These are phyloP conservation scores for Octodon degus DNA, from an alignment of 2,113 vertebrate species.

Conservation along the genomic window DNA sequence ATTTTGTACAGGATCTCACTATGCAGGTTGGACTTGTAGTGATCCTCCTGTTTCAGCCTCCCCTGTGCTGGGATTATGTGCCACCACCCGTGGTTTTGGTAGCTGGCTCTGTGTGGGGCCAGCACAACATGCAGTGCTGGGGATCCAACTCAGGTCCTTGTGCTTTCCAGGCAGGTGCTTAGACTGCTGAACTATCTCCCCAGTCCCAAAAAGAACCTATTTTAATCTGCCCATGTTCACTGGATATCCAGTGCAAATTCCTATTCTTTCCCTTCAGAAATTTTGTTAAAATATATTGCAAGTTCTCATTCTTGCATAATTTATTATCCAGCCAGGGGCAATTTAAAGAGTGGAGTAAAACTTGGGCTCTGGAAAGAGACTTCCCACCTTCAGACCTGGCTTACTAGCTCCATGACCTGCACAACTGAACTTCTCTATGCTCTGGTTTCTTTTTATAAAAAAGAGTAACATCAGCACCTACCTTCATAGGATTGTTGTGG, in stretches of 20 bases:
- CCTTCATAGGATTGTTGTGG: background rate
- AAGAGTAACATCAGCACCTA: background rate
- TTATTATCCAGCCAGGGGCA: background rate
- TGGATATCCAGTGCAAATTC: background rate
- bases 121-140: too few relatives aligned
- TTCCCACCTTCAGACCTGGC: background rate
- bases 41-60: too few relatives aligned
- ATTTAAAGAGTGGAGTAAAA: background rate
- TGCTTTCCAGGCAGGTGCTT: too few relatives aligned
- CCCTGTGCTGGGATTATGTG: too few relatives aligned
- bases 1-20: too few relatives aligned
- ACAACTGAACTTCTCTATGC: background rate
- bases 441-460: background rate
- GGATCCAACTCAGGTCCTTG: too few relatives aligned
- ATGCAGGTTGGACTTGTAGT: too few relatives aligned
- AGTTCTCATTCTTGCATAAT: background rate
- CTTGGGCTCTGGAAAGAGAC: background rate
- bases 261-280: background rate
- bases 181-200: too few relatives aligned
- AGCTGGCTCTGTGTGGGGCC: too few relatives aligned
- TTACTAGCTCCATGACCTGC: background rate
- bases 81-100: too few relatives aligned
- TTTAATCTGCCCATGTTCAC: background rate
- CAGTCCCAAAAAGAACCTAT: background rate
- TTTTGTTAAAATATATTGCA: conserved; percentile 20